Evolutionary conservation across 2,797 vertebrate species (phyloP), one percentile per base, ranked within the genome.

Genomic region (Sciaenops ocellatus): DNA sequence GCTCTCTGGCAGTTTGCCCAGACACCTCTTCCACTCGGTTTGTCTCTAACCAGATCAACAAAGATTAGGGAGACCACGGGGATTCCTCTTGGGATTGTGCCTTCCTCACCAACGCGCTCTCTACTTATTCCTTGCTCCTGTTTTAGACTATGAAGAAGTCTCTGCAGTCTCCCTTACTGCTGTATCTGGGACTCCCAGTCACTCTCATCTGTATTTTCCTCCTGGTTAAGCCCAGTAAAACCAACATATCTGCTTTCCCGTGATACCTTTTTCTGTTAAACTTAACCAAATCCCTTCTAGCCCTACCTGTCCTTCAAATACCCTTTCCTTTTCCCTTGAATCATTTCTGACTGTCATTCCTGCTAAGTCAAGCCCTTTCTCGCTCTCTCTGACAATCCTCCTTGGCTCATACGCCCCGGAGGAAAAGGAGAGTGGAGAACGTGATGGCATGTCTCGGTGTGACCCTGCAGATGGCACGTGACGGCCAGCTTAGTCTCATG

Each of bases 401-500:
- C 62, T 87, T 76, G 47, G 77, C 85, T 85, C 65, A 74, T 28
- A 55, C 75, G 71, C 38, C 68, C 76, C 30, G 9, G 52, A 78
- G 75, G 60, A 72, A 85, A 84, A 73, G 44, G 48, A 86, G 69
- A 77, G 80, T 44, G 55, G 22, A 68, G 81, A 89, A 89, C 42
- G 51, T 89, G 90, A 90, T 34, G 78, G 62, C 81, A 52, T 41
- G 73, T 80, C 71, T 65, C 61, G 0, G 17, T 60, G 62, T 90
- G 80, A 91, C 86, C 85, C 70, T n/a, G 18, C 78, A 83, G 89
- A 90, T 85, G 87, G 83, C 87, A 90, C 73, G 89, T 93, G 93
- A 92, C 87, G 76, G 80, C 57, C 72, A 82, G 80, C 82, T 91
- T 85, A 73, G 84, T 86, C 85, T 80, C 56, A 69, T 80, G 83